Percentiles rank a stretch among this genome's conserved stretches.
Conservation (phyloP, 2,113 vertebrate genomes). For the Microtus oregoni region DNA sequence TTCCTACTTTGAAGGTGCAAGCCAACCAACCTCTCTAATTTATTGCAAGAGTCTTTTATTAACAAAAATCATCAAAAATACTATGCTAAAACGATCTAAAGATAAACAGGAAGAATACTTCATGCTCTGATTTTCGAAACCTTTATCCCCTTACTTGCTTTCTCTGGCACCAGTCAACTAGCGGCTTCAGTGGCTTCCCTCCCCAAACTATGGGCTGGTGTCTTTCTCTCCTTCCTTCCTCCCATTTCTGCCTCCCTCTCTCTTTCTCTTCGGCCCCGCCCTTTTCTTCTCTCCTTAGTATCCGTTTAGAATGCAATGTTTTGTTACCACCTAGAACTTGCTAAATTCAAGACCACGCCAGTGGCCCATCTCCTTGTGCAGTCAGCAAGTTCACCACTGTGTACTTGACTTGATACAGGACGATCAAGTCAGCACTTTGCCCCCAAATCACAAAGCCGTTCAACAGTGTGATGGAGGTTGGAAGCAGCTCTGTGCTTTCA, state of each 20-base stretch:
- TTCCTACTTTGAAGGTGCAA: constrained; percentile 36
- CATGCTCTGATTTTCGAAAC: neutral
- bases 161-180: neutral
- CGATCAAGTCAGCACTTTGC: neutral
- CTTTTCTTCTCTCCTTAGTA: neutral
- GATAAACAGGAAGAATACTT: neutral
- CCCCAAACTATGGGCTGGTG: neutral
- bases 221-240: neutral
- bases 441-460: neutral
- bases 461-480: neutral
- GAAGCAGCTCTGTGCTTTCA: neutral
- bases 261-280: neutral
- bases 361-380: neutral
- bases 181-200: neutral
- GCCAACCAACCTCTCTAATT: constrained; percentile 16
- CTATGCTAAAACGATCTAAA: neutral
- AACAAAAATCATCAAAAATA: constrained; percentile 5
- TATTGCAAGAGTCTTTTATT: constrained; percentile 13
- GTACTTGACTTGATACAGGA: too few species aligned
- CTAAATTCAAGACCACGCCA: neutral
- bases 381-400: neutral
- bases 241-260: neutral
- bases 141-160: neutral
- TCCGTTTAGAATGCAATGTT: neutral
- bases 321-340: neutral